Percentiles rank a stretch among this genome's conserved stretches.
phyloP scores from a whole-genome alignment of 2,797 vertebrate genomes.

The Pterois miles region DNA sequence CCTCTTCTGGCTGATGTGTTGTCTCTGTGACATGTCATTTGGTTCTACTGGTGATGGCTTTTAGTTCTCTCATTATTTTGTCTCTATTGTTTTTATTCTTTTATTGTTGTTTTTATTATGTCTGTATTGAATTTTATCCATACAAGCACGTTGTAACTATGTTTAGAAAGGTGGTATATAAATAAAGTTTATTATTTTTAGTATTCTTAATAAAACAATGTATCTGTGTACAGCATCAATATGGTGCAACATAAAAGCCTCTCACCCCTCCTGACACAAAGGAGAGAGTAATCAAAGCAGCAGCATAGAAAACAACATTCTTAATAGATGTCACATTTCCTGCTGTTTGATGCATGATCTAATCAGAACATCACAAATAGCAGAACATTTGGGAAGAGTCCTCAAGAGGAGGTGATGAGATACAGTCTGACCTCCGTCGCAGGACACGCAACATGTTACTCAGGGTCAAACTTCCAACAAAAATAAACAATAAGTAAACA shows the following conservation, averaged over 20 bases:
- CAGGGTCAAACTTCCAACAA: background rate
- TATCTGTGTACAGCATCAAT: background rate
- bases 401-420: background rate
- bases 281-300: background rate
- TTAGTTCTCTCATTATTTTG: no score
- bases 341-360: conserved; percentile 17
- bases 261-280: background rate
- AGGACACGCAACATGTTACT: background rate
- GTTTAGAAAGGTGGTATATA: no score
- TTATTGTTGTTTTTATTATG: no score
- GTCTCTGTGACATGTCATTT: no score
- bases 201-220: no score
- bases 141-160: no score
- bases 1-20: no score
- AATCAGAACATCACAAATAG: background rate
- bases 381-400: background rate
- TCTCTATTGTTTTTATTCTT: no score
- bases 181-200: no score
- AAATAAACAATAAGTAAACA: conserved; percentile 48
- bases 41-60: no score
- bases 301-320: background rate
- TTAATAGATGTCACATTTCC: background rate
- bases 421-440: background rate
- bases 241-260: background rate
- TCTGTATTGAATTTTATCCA: no score